Evolutionary conservation across 2,888 invertebrate genomes (phyloP).

Genomic region (Volucella inflata): DNA sequence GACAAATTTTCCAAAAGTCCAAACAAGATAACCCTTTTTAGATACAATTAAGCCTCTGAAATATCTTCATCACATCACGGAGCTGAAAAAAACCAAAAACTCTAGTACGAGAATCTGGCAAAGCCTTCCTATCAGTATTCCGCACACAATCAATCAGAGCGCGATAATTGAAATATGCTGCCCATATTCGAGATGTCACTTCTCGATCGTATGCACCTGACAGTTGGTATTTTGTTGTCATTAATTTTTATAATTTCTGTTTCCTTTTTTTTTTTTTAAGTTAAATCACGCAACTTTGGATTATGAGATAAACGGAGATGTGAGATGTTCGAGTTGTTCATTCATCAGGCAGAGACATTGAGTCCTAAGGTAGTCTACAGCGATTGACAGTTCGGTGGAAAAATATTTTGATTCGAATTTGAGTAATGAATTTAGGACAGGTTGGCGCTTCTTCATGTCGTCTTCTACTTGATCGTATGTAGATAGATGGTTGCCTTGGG

Average conservation of each 20-base stretch:
- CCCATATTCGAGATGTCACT: conserved; percentile 63
- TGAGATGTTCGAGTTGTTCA: conserved; percentile 51
- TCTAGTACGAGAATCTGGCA: neutral
- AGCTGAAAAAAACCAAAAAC: conserved; percentile 4
- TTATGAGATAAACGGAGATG: conserved; percentile 48
- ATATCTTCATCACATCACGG: conserved; percentile 59
- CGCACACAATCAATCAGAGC: conserved; percentile 72
- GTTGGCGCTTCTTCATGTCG: conserved; percentile 68
- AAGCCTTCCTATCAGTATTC: conserved; percentile 37
- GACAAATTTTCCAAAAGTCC: conserved; percentile 65
- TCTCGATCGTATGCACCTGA: conserved; percentile 57
- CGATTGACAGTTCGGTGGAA: conserved; percentile 73
- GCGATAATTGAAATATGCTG: conserved; percentile 71
- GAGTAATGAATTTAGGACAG: conserved; percentile 66
- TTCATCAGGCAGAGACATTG: conserved; percentile 57
- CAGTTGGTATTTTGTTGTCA: conserved; percentile 66
- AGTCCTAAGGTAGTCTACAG: conserved; percentile 20
- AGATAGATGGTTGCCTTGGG: conserved; percentile 21
- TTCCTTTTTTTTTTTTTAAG: conserved; percentile 4
- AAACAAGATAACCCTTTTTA: conserved; percentile 66
- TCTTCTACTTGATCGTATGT: conserved; percentile 27
- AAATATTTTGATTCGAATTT: conserved; percentile 75
- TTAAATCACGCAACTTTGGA: conserved; percentile 65
- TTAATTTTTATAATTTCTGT: conserved; percentile 49
- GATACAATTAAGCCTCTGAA: conserved; percentile 66